These are phyloP conservation scores for Huso huso DNA, from an alignment of 2,797 vertebrate genomes.

Conservation along the genomic window DNA sequence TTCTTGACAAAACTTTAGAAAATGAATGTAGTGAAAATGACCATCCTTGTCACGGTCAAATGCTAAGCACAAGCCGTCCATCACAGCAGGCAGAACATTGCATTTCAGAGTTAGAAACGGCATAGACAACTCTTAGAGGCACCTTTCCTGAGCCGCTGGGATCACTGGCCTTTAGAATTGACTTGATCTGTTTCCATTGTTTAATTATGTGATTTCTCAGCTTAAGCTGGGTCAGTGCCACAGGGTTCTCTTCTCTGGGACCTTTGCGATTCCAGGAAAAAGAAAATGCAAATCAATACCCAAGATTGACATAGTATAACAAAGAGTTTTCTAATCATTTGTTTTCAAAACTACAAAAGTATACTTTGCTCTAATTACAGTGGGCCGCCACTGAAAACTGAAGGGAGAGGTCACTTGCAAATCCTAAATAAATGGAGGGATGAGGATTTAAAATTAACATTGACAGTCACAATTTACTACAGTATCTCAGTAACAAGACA, in stretches of 20 bases:
- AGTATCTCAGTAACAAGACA: too few species aligned
- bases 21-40: constrained; percentile 27
- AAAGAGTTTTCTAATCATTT: too few species aligned
- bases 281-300: neutral
- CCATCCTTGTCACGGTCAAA: constrained; percentile 24
- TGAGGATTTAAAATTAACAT: too few species aligned
- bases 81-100: constrained; percentile 16
- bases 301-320: too few species aligned
- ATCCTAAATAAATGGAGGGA: too few species aligned
- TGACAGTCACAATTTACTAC: too few species aligned
- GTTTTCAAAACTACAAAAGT: too few species aligned
- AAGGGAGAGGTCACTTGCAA: too few species aligned
- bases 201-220: constrained; percentile 19
- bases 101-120: constrained; percentile 18
- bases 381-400: too few species aligned
- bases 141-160: constrained; percentile 23
- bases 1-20: constrained; percentile 23
- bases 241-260: constrained; percentile 11
- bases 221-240: constrained; percentile 14
- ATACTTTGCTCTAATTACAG: too few species aligned
- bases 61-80: constrained; percentile 24
- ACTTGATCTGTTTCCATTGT: constrained; percentile 25
- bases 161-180: constrained; percentile 21
- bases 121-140: constrained; percentile 22
- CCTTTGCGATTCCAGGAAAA: constrained; percentile 2